These are phyloP conservation scores for Chamaea fasciata DNA, from an alignment of 2,113 vertebrate species.

Conservation along the genomic window DNA sequence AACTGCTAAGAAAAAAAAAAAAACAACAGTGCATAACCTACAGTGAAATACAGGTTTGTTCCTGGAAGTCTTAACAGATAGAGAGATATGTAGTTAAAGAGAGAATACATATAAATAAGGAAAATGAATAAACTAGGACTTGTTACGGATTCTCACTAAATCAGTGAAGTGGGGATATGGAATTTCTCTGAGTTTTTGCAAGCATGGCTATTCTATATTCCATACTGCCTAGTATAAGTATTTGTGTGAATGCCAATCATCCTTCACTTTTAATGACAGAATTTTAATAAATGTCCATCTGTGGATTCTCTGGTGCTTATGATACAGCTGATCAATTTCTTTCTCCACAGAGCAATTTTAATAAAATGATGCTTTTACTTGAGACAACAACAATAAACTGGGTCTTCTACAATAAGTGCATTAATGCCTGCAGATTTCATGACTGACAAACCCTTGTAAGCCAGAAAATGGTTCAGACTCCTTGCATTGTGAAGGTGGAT, in stretches of 20 bases:
- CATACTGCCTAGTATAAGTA: not conserved
- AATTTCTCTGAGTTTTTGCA: not conserved
- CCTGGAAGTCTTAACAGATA: not conserved
- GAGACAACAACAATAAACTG: not conserved
- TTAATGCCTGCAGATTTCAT: not conserved
- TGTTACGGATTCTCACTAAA: not conserved
- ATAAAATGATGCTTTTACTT: not conserved
- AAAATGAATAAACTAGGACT: not conserved
- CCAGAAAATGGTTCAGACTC: not conserved
- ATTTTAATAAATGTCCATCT: not conserved
- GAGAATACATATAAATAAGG: not conserved
- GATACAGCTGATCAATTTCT: not conserved
- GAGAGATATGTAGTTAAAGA: not conserved
- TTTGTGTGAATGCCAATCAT: not conserved
- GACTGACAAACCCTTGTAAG: not conserved
- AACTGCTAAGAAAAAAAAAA: not conserved
- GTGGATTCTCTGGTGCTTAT: not conserved
- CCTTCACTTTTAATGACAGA: not conserved
- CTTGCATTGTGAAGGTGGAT: not conserved
- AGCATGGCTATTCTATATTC: not conserved
- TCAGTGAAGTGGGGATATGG: not conserved
- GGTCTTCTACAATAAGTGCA: not conserved
- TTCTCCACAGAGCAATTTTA: not conserved
- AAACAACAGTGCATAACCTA: fast-evolving
- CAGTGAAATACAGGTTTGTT: not conserved